phyloP scores from a whole-genome alignment of 2,113 vertebrate species.

The Phaethornis superciliosus region DNA sequence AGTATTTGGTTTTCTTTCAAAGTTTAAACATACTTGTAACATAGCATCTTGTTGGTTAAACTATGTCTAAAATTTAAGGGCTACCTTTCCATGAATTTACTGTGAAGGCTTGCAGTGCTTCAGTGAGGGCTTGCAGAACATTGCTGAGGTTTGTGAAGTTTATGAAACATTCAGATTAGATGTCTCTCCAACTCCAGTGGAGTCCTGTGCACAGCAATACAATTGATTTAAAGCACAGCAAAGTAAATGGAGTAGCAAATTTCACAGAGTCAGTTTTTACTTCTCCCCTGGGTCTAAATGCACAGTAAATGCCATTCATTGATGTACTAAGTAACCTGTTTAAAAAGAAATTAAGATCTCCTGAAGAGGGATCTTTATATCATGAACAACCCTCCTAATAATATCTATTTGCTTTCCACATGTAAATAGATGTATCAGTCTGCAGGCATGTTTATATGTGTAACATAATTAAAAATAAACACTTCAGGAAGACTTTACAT shows the following conservation, averaged over 20 bases:
- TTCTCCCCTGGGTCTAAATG: neutral
- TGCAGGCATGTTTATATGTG: neutral
- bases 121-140: accelerated
- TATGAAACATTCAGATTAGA: neutral
- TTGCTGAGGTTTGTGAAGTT: neutral
- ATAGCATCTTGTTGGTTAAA: neutral
- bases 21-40: neutral
- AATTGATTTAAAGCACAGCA: neutral
- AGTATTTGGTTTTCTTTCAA: neutral
- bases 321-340: neutral
- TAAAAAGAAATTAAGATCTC: neutral
- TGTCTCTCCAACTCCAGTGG: neutral
- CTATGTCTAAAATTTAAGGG: neutral
- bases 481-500: neutral
- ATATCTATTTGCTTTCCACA: neutral
- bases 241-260: neutral
- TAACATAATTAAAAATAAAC: neutral
- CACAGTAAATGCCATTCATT: neutral
- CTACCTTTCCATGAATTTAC: neutral
- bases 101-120: neutral
- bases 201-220: neutral
- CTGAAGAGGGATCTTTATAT: neutral
- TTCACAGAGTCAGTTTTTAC: neutral
- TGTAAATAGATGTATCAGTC: neutral
- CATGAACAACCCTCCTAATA: neutral